Percentiles rank a stretch among this genome's conserved stretches.
phyloP scores from a whole-genome alignment of 2,113 vertebrate species.

The Spea multiplicata region DNA sequence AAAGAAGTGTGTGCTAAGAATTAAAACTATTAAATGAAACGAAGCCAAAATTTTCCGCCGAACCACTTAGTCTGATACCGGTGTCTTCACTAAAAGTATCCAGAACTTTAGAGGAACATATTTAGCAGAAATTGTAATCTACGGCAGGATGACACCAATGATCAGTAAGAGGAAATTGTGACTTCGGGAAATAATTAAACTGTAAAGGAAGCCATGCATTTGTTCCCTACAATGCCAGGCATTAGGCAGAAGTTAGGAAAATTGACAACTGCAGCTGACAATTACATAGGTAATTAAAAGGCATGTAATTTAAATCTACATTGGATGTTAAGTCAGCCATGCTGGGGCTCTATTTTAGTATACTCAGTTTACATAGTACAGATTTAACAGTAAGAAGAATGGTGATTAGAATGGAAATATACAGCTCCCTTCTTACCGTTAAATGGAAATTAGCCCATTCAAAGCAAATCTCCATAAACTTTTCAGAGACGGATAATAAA shows the following conservation, averaged over 20 bases:
- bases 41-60: not conserved
- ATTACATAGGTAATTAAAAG: constrained; percentile 47
- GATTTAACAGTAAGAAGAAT: constrained; percentile 13
- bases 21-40: constrained; percentile 19
- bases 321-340: constrained; percentile 44
- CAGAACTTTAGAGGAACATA: not conserved
- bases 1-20: constrained; percentile 5
- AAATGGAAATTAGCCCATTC: constrained; percentile 2
- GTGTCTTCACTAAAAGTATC: constrained; percentile 3
- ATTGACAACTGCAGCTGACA: constrained; percentile 44
- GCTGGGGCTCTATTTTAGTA: constrained; percentile 28
- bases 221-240: constrained; percentile 34
- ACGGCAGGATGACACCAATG: constrained; percentile 30
- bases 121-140: constrained; percentile 15
- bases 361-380: constrained; percentile 20
- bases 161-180: constrained; percentile 42
- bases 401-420: constrained; percentile 35
- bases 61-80: constrained; percentile 2
- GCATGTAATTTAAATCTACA: constrained; percentile 39
- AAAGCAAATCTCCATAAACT: too few species aligned
- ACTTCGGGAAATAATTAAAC: constrained; percentile 45
- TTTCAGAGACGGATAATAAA: too few species aligned
- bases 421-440: constrained; percentile 18
- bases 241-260: constrained; percentile 43
- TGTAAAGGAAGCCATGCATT: constrained; percentile 38